A percentile compares a stretch with the other conserved stretches of the same genome.
Evolutionary conservation across 2,888 invertebrate species (phyloP).

Genomic region (Therioaphis trifolii): DNA sequence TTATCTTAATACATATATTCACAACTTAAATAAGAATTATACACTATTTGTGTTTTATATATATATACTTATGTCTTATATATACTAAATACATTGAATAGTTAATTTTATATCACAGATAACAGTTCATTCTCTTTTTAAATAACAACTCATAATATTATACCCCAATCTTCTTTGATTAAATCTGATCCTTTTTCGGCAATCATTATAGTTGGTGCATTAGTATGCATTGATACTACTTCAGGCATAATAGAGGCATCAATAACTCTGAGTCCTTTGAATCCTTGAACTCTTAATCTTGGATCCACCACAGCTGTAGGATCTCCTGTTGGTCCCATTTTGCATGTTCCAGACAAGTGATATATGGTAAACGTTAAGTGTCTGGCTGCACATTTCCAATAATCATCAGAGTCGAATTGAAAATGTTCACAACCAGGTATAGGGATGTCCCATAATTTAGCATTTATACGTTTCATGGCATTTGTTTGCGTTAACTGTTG

Average conservation of each 20-base stretch:
- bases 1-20: neutral
- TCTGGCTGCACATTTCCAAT: constrained; percentile 68
- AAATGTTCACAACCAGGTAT: constrained; percentile 73
- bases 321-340: constrained; percentile 72
- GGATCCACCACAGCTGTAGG: constrained; percentile 73
- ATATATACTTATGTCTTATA: no score
- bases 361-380: constrained; percentile 75
- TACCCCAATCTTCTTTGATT: constrained; percentile 67
- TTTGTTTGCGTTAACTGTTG: constrained; percentile 74
- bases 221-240: constrained; percentile 76
- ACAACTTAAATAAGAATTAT: neutral
- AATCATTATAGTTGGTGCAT: constrained; percentile 78
- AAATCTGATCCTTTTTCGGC: constrained; percentile 74
- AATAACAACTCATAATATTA: constrained; percentile 30
- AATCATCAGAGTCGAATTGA: constrained; percentile 70
- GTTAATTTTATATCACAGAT: constrained; percentile 45
- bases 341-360: constrained; percentile 74
- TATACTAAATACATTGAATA: neutral
- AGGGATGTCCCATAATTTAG: constrained; percentile 71
- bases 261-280: constrained; percentile 75
- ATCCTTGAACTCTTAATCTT: constrained; percentile 73
- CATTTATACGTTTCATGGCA: constrained; percentile 74
- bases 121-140: constrained; percentile 3
- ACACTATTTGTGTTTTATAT: neutral
- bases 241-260: constrained; percentile 79